Evolutionary conservation across 1,140 invertebrate species (phyloP), one percentile per base, ranked within the genome.

Genomic region (Musca vetustissima): DNA sequence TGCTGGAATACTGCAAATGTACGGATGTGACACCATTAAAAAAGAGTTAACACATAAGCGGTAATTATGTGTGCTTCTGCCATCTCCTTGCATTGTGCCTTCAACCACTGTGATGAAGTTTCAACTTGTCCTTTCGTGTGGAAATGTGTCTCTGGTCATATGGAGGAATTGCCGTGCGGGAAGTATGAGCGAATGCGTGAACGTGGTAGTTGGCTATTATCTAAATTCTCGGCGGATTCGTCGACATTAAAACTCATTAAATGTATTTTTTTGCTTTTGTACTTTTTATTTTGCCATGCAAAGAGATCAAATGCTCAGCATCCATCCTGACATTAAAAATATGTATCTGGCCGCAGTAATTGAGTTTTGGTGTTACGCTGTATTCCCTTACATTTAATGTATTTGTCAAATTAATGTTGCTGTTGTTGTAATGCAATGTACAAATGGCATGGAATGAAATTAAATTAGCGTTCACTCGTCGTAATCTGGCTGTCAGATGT

Each of bases 11-110:
- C 36, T 13, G 11, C 36, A 43, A 57, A 21, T 36, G 57, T 61
- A 61, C 36, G 36, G 36, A 36, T 61, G 57, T 61, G 57, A 61
- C 57, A 61, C 28, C 28, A 61, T 61, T 61, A 61, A 36, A 61
- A 61, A 61, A 61, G 57, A 61, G 57, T 61, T 61, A 61, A 61
- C 57, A 61, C 57, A 61, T 61, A 61, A 61, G 57, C 57, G 57
- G 57, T 61, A 61, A 61, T 61, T 61, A 61, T 61, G 28, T 61
- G 57, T 61, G 57, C 13, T 43, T 43, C 36, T 61, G 28, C n/a
- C 6, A 36, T 61, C 17, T 36, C 17, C 36, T 17, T 61, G 2
- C 13, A 36, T 19, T 61, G 28, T 36, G 8, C 25, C 36, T 43
- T 43, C 36, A 7, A 13, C n/a, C 28, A 19, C 7, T 57, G 24